phyloP scores from a whole-genome alignment of 1,140 invertebrate genomes.

The Pachypsylla venusta region DNA sequence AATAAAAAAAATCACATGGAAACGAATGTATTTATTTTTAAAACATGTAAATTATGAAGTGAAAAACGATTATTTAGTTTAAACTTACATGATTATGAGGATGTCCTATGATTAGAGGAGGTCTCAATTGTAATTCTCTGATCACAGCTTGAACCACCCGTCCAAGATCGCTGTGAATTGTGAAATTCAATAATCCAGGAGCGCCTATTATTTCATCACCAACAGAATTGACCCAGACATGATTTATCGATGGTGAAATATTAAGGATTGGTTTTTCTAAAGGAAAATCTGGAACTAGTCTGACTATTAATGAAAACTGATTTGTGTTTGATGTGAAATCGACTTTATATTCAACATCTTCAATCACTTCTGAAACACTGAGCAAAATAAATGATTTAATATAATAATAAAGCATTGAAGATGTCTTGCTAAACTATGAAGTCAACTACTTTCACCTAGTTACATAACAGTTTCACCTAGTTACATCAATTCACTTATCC shows the following conservation, averaged over 20 bases:
- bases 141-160: slow-evolving; percentile 61
- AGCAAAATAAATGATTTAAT: slow-evolving; percentile 25
- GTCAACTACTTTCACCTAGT: too few relatives aligned
- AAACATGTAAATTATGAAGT: too few relatives aligned
- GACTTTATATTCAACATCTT: slow-evolving; percentile 52
- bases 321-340: slow-evolving; percentile 44
- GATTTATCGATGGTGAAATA: slow-evolving; percentile 44
- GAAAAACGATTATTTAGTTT: too few relatives aligned
- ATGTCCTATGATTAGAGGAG: slow-evolving; percentile 26
- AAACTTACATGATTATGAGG: not conserved
- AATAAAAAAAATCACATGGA: too few relatives aligned
- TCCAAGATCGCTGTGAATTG: slow-evolving; percentile 57
- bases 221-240: slow-evolving; percentile 49
- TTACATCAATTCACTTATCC: too few relatives aligned
- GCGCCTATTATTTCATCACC: slow-evolving; percentile 45
- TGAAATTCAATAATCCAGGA: slow-evolving; percentile 53
- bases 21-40: too few relatives aligned
- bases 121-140: slow-evolving; percentile 52
- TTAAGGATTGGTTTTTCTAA: slow-evolving; percentile 52
- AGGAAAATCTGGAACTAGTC: slow-evolving; percentile 50
- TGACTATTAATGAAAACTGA: slow-evolving; percentile 45
- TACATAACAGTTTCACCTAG: too few relatives aligned
- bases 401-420: slow-evolving; percentile 19
- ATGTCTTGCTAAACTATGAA: not conserved
- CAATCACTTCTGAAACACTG: slow-evolving; percentile 50